Conservation (phyloP, 1,140 invertebrate species). For the Oryctes rhinoceros region DNA sequence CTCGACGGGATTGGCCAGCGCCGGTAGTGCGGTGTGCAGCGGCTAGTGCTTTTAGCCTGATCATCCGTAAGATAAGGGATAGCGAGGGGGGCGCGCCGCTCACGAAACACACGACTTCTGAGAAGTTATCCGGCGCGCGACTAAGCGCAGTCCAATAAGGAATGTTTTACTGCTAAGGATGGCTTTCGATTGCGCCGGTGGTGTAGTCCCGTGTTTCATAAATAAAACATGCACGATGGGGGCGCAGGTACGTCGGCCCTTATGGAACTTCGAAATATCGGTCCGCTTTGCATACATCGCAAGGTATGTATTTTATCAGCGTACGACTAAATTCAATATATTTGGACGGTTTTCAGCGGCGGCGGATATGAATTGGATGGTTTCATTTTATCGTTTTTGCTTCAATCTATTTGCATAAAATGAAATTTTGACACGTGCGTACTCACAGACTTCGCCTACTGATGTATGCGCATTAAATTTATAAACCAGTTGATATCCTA, state of each 20-base stretch:
- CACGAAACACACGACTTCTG: slow-evolving; percentile 30
- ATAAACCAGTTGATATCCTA: neutral
- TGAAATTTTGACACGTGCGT: slow-evolving; percentile 36
- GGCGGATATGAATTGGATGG: slow-evolving; percentile 23
- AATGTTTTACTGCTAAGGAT: slow-evolving; percentile 16
- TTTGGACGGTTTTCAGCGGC: slow-evolving; percentile 13
- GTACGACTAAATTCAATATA: slow-evolving; percentile 25
- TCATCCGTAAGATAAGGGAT: slow-evolving; percentile 30
- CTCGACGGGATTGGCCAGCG: neutral
- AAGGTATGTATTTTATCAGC: neutral
- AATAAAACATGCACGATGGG: slow-evolving; percentile 17
- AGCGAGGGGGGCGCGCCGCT: neutral
- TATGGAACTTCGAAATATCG: slow-evolving; percentile 28
- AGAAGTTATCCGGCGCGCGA: slow-evolving; percentile 27
- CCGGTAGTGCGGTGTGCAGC: neutral
- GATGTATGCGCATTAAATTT: slow-evolving; percentile 27
- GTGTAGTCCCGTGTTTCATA: slow-evolving; percentile 23
- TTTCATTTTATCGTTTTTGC: slow-evolving; percentile 27
- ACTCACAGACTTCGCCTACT: neutral
- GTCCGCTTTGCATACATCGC: neutral
- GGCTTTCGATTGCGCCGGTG: slow-evolving; percentile 16
- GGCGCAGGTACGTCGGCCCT: neutral
- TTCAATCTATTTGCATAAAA: slow-evolving; percentile 27
- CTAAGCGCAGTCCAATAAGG: neutral
- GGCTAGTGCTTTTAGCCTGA: slow-evolving; percentile 25